A percentile compares a stretch with the other conserved stretches of the same genome.
Evolutionary conservation across 2,797 vertebrate species (phyloP).

Genomic region (Mionectes olivaceus): DNA sequence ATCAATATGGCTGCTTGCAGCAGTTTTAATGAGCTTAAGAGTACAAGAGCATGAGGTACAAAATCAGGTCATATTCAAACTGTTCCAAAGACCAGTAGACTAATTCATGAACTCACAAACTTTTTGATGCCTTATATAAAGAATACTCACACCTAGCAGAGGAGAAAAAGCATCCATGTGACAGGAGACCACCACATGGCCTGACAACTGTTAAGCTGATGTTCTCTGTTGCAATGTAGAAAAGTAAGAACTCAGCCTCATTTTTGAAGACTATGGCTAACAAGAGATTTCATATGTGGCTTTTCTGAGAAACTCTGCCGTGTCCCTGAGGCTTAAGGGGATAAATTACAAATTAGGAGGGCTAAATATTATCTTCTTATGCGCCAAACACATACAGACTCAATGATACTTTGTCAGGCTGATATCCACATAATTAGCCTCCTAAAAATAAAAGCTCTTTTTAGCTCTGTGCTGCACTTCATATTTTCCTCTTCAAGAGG

Average conservation of each 20-base stretch:
- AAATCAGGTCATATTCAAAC: background rate
- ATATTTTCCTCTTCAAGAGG: background rate
- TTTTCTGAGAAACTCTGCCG: background rate
- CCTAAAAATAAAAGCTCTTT: background rate
- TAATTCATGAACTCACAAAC: background rate
- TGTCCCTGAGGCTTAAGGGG: background rate
- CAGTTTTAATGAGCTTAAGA: background rate
- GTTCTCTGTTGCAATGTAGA: fast-evolving
- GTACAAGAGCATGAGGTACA: background rate
- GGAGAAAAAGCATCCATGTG: background rate
- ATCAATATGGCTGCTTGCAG: background rate
- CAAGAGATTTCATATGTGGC: background rate
- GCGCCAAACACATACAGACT: background rate
- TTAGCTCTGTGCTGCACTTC: background rate
- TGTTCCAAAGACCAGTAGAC: background rate
- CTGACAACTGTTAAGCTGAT: background rate
- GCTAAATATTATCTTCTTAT: background rate
- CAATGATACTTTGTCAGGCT: background rate
- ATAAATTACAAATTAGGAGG: background rate
- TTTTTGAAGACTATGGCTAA: background rate
- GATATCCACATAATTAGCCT: background rate
- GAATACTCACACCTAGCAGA: background rate
- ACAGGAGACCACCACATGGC: background rate
- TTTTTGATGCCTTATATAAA: background rate
- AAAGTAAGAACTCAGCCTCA: background rate